These are phyloP conservation scores for Pardalotus punctatus DNA, from an alignment of 2,113 vertebrate genomes.

Conservation along the genomic window DNA sequence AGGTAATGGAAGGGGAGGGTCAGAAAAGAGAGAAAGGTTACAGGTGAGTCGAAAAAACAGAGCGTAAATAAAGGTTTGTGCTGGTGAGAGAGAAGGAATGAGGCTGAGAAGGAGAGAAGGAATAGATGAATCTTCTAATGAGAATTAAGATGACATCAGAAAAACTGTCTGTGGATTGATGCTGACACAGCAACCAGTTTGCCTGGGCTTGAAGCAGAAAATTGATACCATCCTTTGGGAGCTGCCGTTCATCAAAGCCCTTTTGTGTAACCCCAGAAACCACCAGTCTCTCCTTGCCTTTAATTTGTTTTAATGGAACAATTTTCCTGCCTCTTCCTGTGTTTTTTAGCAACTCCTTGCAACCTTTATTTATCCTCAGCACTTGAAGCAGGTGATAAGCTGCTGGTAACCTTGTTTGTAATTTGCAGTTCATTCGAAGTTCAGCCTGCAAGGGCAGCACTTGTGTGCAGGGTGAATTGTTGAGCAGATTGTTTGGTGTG, in stretches of 20 bases:
- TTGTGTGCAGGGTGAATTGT: not conserved
- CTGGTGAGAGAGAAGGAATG: not conserved
- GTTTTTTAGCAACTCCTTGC: not conserved
- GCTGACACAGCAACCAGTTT: conserved; percentile 23
- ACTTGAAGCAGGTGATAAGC: not conserved
- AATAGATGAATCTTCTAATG: not conserved
- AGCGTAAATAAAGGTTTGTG: not conserved
- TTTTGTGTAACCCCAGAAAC: not conserved
- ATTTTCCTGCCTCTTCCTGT: not conserved
- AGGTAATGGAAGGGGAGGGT: not conserved
- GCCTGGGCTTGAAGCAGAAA: not conserved
- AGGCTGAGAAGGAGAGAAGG: not conserved
- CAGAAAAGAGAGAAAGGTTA: not conserved
- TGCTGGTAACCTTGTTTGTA: not conserved
- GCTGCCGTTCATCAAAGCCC: not conserved
- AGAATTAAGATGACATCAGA: conserved; percentile 3
- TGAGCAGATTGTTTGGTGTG: not conserved
- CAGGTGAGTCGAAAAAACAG: not conserved
- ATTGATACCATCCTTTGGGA: conserved; percentile 4
- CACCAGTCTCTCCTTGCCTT: not conserved
- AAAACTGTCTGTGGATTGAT: not conserved
- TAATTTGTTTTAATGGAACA: conserved; percentile 10
- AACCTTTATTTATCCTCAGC: not conserved
- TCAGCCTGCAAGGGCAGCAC: not conserved
- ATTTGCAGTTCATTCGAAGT: conserved; percentile 9